Evolutionary conservation across 2,113 vertebrate genomes (phyloP), one percentile per base, ranked within the genome.

Genomic region (Neolamprologus sp.): DNA sequence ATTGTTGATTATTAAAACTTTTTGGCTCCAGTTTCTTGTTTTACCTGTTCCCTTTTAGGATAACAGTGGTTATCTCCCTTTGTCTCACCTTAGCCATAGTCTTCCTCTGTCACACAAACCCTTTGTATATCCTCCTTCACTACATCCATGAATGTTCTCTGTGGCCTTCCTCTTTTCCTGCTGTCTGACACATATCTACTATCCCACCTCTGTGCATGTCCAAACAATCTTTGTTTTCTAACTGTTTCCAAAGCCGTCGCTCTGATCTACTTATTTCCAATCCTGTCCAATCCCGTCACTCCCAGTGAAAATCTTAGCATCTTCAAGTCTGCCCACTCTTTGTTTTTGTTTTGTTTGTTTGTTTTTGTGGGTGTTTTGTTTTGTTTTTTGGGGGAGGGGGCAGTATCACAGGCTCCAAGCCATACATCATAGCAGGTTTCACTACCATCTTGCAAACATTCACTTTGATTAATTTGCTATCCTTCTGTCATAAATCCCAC

Each of bases 351-450:
- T 58, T 57, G 23, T 28, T 55, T 55, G 4, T 55, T 58, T 26
- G 1, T 26, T 14, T 55, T 21, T 54, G 51, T 13, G 4, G 16
- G 47, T 19, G 7, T 19, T 19, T 49, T 21, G 1, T 7, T 54
- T 2, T 2, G 5, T 7, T 4, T 1, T 17, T 17, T 7, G 7
- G 7, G 4, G 51, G 19, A 0, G 55, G 14, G 13, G 13, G 23
- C 5, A 11, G 10, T 65, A 13, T 37, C 11, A 8, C 11, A 7
- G 11, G 7, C 60, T 37, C 60, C 60, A 65, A 37, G 4, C 19
- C 63, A 68, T 68, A 13, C 19, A 8, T 40, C 3, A 68, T 65
- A 37, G 33, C 63, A 37, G 60, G 33, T 68, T 8, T 68, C 11
- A 13, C 33, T 37, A 68, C 63, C 4, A 68, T 40, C 63, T 68